Percentiles rank a stretch among this genome's conserved stretches.
These are phyloP conservation scores for Phodopus roborovskii DNA, from an alignment of 2,113 vertebrate genomes.

Conservation along the genomic window DNA sequence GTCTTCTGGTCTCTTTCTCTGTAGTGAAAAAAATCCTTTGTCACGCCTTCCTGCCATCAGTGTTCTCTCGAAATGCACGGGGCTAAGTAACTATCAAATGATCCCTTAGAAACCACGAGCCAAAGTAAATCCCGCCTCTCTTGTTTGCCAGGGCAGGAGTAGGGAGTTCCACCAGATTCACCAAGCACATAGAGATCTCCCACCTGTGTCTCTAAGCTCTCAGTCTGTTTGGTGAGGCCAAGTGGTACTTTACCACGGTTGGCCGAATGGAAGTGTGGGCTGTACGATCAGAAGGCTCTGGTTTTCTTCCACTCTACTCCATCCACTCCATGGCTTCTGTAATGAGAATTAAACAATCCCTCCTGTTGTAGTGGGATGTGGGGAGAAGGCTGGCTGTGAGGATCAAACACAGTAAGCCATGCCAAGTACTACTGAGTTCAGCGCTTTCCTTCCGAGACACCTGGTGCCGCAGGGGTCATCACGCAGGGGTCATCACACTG, in stretches of 20 bases:
- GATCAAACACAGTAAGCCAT: neutral
- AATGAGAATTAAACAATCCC: neutral
- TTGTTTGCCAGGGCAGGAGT: neutral
- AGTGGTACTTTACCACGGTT: neutral
- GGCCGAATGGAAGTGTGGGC: neutral
- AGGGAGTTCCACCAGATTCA: neutral
- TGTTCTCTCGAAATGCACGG: neutral
- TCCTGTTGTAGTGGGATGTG: neutral
- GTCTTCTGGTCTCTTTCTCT: neutral
- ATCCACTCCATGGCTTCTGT: neutral
- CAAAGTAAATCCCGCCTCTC: neutral
- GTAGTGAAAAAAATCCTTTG: neutral
- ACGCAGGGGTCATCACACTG: too few species aligned
- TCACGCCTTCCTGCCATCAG: neutral
- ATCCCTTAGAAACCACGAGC: neutral
- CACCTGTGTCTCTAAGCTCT: neutral
- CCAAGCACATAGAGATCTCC: neutral
- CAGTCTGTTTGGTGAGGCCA: conserved; percentile 8
- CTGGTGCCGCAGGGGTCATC: neutral
- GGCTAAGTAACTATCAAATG: neutral
- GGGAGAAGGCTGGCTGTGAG: neutral
- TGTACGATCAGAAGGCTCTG: neutral
- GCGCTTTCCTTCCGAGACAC: neutral
- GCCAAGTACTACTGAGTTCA: neutral
- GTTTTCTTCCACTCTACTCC: neutral